A percentile compares a stretch with the other conserved stretches of the same genome.
Evolutionary conservation across 2,113 vertebrate genomes (phyloP).

Genomic region (Acanthisitta chloris): DNA sequence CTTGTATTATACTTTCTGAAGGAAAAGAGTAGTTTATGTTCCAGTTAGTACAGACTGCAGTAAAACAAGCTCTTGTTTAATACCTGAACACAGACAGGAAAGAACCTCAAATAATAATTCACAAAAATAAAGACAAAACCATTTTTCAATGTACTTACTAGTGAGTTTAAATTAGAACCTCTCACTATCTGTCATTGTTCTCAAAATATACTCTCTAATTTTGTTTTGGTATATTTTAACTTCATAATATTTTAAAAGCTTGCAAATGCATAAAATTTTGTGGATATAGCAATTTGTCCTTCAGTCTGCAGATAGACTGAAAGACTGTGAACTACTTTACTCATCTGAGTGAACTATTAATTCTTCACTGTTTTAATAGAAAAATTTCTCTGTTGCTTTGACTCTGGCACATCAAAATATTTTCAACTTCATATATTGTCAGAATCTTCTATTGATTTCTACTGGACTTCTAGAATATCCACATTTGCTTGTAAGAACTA

Average conservation of each 20-base stretch:
- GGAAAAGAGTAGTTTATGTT: not conserved
- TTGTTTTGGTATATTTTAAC: not conserved
- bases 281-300: not conserved
- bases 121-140: not conserved
- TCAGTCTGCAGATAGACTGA: not conserved
- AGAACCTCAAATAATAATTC: not conserved
- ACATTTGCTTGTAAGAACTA: not conserved
- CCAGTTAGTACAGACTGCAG: not conserved
- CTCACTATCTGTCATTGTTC: not conserved
- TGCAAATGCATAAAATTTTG: not conserved
- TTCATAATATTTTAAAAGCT: not conserved
- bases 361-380: not conserved
- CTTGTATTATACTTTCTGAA: not conserved
- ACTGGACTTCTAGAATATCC: not conserved
- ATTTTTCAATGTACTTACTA: not conserved
- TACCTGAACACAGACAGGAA: not conserved
- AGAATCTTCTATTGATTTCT: not conserved
- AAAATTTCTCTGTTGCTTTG: not conserved
- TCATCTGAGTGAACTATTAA: not conserved
- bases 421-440: not conserved
- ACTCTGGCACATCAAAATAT: not conserved
- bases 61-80: not conserved
- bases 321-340: not conserved
- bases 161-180: not conserved
- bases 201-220: not conserved